Base-by-base conservation (phyloP, 1,140 invertebrate species). In the Drosophila kanapiae region DNA sequence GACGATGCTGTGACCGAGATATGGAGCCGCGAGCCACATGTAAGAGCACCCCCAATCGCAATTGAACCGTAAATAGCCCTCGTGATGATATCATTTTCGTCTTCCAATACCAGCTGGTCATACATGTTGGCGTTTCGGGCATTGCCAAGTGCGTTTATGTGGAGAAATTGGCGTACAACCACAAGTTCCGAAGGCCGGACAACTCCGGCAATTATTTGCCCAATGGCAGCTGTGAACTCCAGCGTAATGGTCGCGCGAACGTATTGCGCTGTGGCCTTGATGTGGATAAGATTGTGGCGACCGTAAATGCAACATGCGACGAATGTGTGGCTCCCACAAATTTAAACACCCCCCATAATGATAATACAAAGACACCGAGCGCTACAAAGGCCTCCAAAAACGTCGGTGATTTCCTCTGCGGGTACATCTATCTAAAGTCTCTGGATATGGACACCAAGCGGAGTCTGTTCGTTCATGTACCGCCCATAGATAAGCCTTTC, bases 361-460 rank as follows among this genome's bases (percentile, higher is more conserved):
- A 62, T 42, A 42, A 57, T n/a, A 7, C 27, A 4, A 72, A 75
- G 10, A 0, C 38, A 0, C 14, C 29, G 4, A 13, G 33, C 6
- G 64, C 69, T 11, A 76, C 77, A 1, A 64, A 47, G 37, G 79
- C 64, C 1, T 90, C 85, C 0, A 87, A 82, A 43, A 91, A 93
- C 61, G 74, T 93, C 72, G 92, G 83, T 40, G 94, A 93, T 82
- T 96, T 94, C 82, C 82, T 95, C 0, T 96, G 95, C 72, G 95
- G 95, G 82, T 95, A 95, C 78, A 95, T 94, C 69, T 95, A 94
- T 92, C 94, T 95, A 67, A 94, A 94, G 60, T 96, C 95, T 2
- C 75, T 96, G 16, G 92, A 93, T 65, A 91, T 94, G 56, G 78
- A 95, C 78, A 72, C 74, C 14, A 80, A 91, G 10, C 92, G 93